Evolutionary conservation across 2,797 vertebrate genomes (phyloP).

Genomic region (Thunnus albacares): DNA sequence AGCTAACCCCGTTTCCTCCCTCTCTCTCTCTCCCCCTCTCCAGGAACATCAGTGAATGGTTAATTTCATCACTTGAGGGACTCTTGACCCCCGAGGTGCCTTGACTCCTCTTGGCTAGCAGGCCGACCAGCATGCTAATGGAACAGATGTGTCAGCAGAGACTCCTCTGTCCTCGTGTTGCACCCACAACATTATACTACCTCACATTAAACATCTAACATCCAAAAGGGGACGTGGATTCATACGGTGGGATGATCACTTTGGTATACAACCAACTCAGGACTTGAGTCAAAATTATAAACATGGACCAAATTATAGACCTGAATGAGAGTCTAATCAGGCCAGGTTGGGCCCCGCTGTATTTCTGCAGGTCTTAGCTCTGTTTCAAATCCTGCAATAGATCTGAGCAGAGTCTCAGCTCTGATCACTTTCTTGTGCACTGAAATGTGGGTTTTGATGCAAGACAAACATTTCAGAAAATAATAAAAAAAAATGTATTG

Average conservation of each 20-base stretch:
- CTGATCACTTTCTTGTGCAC: no score
- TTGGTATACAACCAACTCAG: no score
- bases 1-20: constrained; percentile 6
- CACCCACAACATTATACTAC: neutral
- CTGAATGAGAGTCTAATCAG: no score
- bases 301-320: no score
- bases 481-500: no score
- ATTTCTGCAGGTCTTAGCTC: no score
- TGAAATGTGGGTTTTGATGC: no score
- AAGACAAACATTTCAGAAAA: no score
- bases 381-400: no score
- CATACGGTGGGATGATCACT: neutral
- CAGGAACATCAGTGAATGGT: constrained; percentile 67
- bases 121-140: constrained; percentile 53
- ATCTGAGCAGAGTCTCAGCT: no score
- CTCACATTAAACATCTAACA: constrained; percentile 1
- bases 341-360: no score
- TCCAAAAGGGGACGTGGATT: neutral
- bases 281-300: no score
- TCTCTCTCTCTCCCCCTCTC: constrained; percentile 16
- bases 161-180: neutral
- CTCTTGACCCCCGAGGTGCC: constrained; percentile 63
- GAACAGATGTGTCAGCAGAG: constrained; percentile 26
- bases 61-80: constrained; percentile 70
- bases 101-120: constrained; percentile 38